A percentile compares a stretch with the other conserved stretches of the same genome.
phyloP scores from a whole-genome alignment of 2,888 invertebrate species.

The Leptopterna dolabrata region DNA sequence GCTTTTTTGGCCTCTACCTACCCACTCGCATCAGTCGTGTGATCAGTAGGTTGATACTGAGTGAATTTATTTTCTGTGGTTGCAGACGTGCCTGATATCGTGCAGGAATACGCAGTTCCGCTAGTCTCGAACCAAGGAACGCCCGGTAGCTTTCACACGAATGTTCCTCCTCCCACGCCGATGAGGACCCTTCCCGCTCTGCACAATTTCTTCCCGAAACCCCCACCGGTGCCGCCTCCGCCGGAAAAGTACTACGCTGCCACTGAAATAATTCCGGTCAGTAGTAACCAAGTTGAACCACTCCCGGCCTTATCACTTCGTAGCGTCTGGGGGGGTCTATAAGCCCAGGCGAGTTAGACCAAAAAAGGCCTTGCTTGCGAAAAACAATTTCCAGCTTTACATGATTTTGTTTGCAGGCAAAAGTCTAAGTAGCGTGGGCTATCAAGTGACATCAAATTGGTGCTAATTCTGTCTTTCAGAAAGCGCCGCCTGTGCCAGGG shows the following conservation, averaged over 20 bases:
- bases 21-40: no score
- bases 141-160: conserved; percentile 57
- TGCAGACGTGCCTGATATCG: conserved; percentile 69
- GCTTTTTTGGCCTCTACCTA: no score
- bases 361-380: no score
- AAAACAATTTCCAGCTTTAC: no score
- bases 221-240: conserved; percentile 76
- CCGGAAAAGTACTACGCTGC: conserved; percentile 79
- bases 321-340: no score
- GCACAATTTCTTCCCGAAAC: conserved; percentile 72
- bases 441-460: no score
- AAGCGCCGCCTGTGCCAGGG: conserved; percentile 66
- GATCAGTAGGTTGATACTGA: no score
- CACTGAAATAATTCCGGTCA: conserved; percentile 71
- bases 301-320: no score
- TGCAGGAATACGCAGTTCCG: conserved; percentile 75
- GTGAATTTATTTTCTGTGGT: background rate
- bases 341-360: no score
- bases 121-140: conserved; percentile 69
- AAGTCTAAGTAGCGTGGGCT: no score
- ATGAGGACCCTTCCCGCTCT: conserved; percentile 69
- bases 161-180: conserved; percentile 67
- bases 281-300: conserved; percentile 63
- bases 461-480: conserved; percentile 45
- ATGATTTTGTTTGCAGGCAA: no score